phyloP scores from a whole-genome alignment of 2,797 vertebrate species.

The Esox masquinongy region DNA sequence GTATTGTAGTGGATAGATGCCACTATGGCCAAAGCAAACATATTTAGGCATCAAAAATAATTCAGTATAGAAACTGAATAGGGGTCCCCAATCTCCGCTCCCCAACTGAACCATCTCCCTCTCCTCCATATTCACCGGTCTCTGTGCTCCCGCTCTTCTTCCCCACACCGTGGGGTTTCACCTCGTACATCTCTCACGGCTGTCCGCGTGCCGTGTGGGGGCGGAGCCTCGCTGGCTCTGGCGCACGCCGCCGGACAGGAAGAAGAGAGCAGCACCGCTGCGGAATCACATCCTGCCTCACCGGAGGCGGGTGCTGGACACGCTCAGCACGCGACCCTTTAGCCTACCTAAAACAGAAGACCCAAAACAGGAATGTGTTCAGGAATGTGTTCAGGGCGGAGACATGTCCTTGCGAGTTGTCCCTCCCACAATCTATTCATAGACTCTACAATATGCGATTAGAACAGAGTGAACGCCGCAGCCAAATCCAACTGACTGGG shows the following conservation, averaged over 20 bases:
- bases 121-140: slow-evolving; percentile 73
- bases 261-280: slow-evolving; percentile 16
- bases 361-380: background rate
- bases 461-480: too few relatives aligned
- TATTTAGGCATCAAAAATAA: too few relatives aligned
- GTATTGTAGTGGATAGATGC: too few relatives aligned
- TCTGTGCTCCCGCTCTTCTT: slow-evolving; percentile 81
- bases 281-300: slow-evolving; percentile 68
- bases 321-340: slow-evolving; percentile 20
- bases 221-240: slow-evolving; percentile 43
- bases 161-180: slow-evolving; percentile 84
- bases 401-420: background rate
- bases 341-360: slow-evolving; percentile 45
- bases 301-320: background rate
- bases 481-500: too few relatives aligned
- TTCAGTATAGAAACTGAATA: too few relatives aligned
- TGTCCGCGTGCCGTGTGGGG: slow-evolving; percentile 59
- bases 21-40: too few relatives aligned
- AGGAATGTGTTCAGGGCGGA: too few relatives aligned
- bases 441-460: too few relatives aligned
- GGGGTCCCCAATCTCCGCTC: too few relatives aligned
- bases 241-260: slow-evolving; percentile 45
- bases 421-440: too few relatives aligned
- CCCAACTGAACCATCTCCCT: background rate
- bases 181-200: slow-evolving; percentile 81